Evolutionary conservation across 2,113 vertebrate genomes (phyloP), one percentile per base, ranked within the genome.

Genomic region (Okapia johnstoni): DNA sequence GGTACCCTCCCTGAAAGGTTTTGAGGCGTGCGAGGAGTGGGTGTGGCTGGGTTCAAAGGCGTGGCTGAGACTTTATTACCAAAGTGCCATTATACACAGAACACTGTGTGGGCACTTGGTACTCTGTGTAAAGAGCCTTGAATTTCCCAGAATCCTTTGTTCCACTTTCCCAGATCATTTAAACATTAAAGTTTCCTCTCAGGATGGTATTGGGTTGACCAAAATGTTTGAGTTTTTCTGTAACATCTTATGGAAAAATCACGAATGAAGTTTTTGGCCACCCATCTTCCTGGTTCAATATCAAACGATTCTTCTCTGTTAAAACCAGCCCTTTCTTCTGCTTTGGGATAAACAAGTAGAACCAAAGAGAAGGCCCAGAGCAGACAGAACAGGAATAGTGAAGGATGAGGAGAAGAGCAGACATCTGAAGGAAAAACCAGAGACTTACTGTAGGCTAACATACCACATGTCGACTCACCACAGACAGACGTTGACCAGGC

Each of bases 131-230:
- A 96, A 97, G 93, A 93, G 84, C 91, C 97, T 54, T 80, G 77
- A 98, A 97, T 95, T 98, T 98, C 98, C 97, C 96, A 98, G 57
- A 98, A 96, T 96, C 96, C 93, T 93, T 98, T 98, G 97, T 96
- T 98, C 94, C 40, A 97, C 70, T 97, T 97, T 95, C 77, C 88
- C 96, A 98, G 97, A 98, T 96, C 91, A 98, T 98, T 97, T 93
- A 87, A 96, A 97, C 11, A 0, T 93, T 96, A 97, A 97, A 96
- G 97, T 95, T 98, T 98, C 93, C 95, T 96, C 88, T 97, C 89
- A 95, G 97, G 98, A 98, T 98, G 89, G 63, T 97, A 93, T 14
- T 26, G 70, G 70, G 70, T 26, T 76, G 70, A 43, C 40, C 70
- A 76, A 43, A 76, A 76, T 43, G 11, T 76, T 76, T 43, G 1